These are phyloP conservation scores for Ciona savignyi DNA, from an alignment of 23 tunicate genomes.

Conservation along the genomic window DNA sequence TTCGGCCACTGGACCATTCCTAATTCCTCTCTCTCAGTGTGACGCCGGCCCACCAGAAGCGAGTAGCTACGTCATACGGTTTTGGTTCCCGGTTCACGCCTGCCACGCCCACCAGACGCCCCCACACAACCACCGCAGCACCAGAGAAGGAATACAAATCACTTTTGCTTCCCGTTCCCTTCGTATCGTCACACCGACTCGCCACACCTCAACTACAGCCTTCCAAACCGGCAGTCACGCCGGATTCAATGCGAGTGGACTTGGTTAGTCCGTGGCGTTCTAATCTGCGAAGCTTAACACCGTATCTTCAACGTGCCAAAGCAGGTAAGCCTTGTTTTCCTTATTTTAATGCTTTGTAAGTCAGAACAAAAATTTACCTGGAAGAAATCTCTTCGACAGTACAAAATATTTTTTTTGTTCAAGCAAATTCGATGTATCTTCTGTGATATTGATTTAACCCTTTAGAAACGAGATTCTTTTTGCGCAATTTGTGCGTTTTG, in stretches of 20 bases:
- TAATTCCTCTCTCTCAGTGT: constrained; percentile 1
- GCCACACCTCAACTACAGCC: neutral
- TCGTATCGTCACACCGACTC: constrained; percentile 9
- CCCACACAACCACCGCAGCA: constrained; percentile 18
- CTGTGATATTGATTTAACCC: too few relatives aligned
- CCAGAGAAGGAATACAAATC: neutral
- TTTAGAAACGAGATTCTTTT: too few relatives aligned
- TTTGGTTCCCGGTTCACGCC: neutral
- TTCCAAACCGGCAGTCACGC: neutral
- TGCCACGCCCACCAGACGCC: constrained; percentile 2
- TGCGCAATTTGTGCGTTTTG: too few relatives aligned
- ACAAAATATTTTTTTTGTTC: too few relatives aligned
- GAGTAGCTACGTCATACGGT: constrained; percentile 25
- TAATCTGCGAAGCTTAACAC: neutral
- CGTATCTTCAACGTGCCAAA: constrained; percentile 3
- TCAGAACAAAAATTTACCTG: too few relatives aligned
- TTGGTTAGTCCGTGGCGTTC: constrained; percentile 10
- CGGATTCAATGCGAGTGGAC: neutral
- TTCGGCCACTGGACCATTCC: neutral
- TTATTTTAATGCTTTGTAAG: too few relatives aligned
- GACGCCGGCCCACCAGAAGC: constrained; percentile 16
- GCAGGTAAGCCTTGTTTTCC: too few relatives aligned
- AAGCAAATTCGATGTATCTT: too few relatives aligned
- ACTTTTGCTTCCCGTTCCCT: constrained; percentile 28
- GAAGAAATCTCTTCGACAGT: too few relatives aligned